Evolutionary conservation across 1,140 invertebrate genomes (phyloP).

Genomic region (Drosophila nigrodunni): DNA sequence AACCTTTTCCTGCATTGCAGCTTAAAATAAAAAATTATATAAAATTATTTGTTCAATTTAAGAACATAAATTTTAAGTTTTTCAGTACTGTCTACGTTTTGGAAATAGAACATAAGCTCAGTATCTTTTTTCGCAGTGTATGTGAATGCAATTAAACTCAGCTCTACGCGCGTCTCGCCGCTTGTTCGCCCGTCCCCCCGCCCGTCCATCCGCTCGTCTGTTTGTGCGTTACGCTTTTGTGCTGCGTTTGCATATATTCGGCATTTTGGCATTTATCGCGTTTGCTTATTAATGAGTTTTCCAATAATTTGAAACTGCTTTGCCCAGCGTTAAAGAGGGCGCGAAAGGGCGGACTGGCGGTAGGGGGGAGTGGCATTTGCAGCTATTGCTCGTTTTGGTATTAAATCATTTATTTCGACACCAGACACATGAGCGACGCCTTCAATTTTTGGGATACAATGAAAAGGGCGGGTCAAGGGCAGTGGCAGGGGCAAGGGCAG

Average conservation of each 20-base stretch:
- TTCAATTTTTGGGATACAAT: constrained; percentile 15
- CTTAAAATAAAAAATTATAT: no score
- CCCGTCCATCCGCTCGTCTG: neutral
- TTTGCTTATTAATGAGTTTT: constrained; percentile 78
- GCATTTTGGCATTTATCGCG: constrained; percentile 58
- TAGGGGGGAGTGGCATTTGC: constrained; percentile 46
- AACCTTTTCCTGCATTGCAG: no score
- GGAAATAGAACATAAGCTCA: no score
- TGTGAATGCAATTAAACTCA: constrained; percentile 37
- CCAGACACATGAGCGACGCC: constrained; percentile 35
- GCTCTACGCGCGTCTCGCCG: neutral
- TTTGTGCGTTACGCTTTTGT: constrained; percentile 44
- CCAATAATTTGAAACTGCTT: constrained; percentile 61
- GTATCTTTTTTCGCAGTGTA: neutral
- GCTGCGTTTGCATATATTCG: constrained; percentile 60
- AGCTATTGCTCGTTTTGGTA: constrained; percentile 63
- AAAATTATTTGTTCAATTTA: no score
- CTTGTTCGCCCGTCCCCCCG: neutral
- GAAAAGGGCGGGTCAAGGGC: neutral
- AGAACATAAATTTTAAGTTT: no score
- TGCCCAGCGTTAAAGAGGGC: constrained; percentile 4
- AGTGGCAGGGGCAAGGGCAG: neutral
- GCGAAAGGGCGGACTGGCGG: neutral
- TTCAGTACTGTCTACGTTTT: no score
- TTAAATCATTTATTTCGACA: constrained; percentile 56